Percentiles rank a stretch among this genome's conserved stretches.
Evolutionary conservation across 2,888 invertebrate species (phyloP).

Genomic region (Strigamia transsilvanica): DNA sequence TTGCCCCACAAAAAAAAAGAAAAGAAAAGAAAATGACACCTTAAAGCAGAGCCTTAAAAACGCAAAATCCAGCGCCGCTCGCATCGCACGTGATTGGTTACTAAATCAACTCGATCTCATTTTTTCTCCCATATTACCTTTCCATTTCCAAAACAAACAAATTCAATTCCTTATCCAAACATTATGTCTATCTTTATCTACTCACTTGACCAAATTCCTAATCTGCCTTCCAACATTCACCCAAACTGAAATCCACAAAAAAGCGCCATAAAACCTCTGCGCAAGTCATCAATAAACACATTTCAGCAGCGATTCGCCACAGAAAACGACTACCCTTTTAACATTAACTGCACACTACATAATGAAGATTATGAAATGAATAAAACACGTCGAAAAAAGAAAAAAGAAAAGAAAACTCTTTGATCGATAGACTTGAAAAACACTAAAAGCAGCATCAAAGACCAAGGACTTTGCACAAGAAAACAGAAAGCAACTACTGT

Average conservation of each 20-base stretch:
- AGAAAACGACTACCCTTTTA: neutral
- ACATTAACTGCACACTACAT: neutral
- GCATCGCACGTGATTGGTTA: no score
- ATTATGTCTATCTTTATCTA: neutral
- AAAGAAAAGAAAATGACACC: no score
- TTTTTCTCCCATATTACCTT: no score
- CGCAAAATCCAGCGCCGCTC: no score
- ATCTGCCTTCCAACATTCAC: neutral
- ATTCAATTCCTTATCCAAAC: no score
- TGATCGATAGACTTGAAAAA: neutral
- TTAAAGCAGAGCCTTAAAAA: no score
- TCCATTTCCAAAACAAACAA: no score
- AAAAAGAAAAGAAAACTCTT: neutral
- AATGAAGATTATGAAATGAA: neutral
- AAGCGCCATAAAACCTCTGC: neutral
- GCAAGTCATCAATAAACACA: slow-evolving; percentile 25
- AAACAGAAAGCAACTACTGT: no score
- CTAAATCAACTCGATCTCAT: no score
- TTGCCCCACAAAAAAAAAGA: neutral
- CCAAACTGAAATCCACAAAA: neutral
- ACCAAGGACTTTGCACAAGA: neutral
- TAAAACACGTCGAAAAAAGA: neutral
- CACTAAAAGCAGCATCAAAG: neutral
- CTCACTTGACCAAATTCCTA: neutral
- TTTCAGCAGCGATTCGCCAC: neutral